phyloP scores from a whole-genome alignment of 2,113 vertebrate species.

The Bolborhynchus lineola region DNA sequence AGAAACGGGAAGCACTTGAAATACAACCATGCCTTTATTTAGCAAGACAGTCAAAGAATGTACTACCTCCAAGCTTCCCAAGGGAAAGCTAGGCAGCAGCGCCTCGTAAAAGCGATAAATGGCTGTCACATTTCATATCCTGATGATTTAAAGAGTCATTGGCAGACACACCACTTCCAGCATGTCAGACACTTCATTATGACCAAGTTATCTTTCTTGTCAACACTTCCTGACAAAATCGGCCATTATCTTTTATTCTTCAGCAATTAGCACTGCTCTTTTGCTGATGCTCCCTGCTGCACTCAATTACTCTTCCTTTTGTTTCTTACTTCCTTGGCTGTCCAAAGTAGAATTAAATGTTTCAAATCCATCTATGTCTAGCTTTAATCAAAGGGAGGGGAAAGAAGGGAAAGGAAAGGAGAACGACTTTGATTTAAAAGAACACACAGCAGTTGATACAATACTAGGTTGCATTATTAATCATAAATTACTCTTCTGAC shows the following conservation, averaged over 20 bases:
- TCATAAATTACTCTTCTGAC: not conserved
- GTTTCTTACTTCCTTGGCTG: not conserved
- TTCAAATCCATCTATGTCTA: not conserved
- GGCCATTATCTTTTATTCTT: constrained; percentile 66
- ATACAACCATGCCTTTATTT: not conserved
- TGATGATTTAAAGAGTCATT: constrained; percentile 60
- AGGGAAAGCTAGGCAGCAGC: constrained; percentile 18
- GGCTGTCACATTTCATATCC: constrained; percentile 39
- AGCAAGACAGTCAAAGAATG: not conserved
- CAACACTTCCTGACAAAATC: constrained; percentile 67
- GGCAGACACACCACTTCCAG: constrained; percentile 63
- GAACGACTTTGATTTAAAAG: not conserved
- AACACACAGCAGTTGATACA: not conserved
- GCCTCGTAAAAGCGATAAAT: constrained; percentile 60
- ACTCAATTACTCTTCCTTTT: not conserved
- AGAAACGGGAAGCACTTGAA: not conserved
- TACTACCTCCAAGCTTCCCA: not conserved
- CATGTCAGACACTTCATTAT: constrained; percentile 67
- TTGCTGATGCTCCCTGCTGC: not conserved
- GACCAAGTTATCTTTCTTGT: constrained; percentile 73
- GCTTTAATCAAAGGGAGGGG: not conserved
- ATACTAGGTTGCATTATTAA: not conserved
- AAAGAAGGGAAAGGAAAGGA: not conserved
- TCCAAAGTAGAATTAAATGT: not conserved
- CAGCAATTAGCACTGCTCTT: constrained; percentile 43